Evolutionary conservation across 2,888 invertebrate species (phyloP), one percentile per base, ranked within the genome.

Genomic region (Bimastos eiseni): DNA sequence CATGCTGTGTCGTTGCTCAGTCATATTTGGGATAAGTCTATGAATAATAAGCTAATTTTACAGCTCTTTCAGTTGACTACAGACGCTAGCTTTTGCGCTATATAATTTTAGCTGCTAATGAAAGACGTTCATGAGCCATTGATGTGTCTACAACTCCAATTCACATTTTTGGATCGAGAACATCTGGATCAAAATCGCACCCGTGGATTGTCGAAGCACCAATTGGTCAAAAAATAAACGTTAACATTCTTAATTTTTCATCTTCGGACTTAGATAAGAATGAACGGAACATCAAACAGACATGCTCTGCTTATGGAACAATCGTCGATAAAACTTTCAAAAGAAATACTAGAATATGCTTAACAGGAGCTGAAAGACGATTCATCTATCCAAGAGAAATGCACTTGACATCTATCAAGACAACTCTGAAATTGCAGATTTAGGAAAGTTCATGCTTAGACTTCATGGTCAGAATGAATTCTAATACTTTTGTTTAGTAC

Each of bases 131-230:
- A 17, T 70, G 70, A 30, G 30, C n/a, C 17, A n/a, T 70, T 70
- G 70, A 70, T 70, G 70, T 70, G 8, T 70, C 70, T n/a, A 70
- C 70, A 13, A 70, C 70, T 0, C n/a, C 70, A 70, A n/a, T 70
- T 70, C 70, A 70, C n/a, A 70, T 70, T 8, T n/a, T 70, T 2
- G n/a, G n/a, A 8, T 70, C 70, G n/a, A 70, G 11, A 88, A 88
- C 88, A 36, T 88, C 34, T 38, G 88, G 88, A 24, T 34, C 88
- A 24, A 37, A 36, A 36, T 36, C 36, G 4, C 88, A 88, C 24
- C 88, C 88, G 30, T 88, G 88, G 88, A 88, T 88, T 38, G 88
- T 13, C 37, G 88, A 88, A 38, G 88, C 88, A 37, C 38, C 88
- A 30, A 36, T 38, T 88, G 88, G 88, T 24, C 88, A 88, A 15